Evolutionary conservation across 37 sponge, comb jelly and placozoan genomes (phyloP), one percentile per base, ranked within the genome.

Genomic region (Corticium candelabrum): DNA sequence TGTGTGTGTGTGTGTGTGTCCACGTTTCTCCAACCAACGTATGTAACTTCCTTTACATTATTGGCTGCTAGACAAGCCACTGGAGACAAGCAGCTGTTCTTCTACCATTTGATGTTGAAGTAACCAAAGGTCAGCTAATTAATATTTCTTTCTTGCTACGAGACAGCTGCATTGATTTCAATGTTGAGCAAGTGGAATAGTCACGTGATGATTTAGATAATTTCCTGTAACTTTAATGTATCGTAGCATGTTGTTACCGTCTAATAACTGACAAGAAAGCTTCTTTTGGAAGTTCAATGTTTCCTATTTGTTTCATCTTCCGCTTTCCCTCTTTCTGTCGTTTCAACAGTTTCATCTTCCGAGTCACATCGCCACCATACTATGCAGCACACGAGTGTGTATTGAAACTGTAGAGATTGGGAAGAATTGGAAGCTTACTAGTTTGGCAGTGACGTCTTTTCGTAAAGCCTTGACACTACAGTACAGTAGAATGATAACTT

Each of bases 321-420:
- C 84, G 88, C 79, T 90, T 93, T 4, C 91, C 94, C 78, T 90
- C 94, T 74, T 77, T 88, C 78, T 93, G 94, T 68, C 81, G 78
- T 39, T 79, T 83, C 67, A 96, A 77, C 38, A 96, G 78, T 76
- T 93, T 93, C 87, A 85, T 85, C 38, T 84, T 88, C 40, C 98
- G 67, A 37, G 94, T 85, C n/a, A 90, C 86, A 40, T 96, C 98
- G 21, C 94, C 98, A 21, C 94, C 98, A 82, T 96, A 96, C 86
- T 91, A 40, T 72, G 41, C 3, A 57, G n/a, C 34, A 62, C 4
- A 80, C 4, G 57, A 41, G n/a, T 2, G 29, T 1, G 31, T 3
- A 43, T 15, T 43, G 11, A 43, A 11, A 43, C 4, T 43, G 4
- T 15, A 11, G 56, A 43, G 56, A 43, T 43, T 43, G 4, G 5